A percentile compares a stretch with the other conserved stretches of the same genome.
These are phyloP conservation scores for Catocala sponsa DNA, from an alignment of 2,888 invertebrate species.

Conservation along the genomic window DNA sequence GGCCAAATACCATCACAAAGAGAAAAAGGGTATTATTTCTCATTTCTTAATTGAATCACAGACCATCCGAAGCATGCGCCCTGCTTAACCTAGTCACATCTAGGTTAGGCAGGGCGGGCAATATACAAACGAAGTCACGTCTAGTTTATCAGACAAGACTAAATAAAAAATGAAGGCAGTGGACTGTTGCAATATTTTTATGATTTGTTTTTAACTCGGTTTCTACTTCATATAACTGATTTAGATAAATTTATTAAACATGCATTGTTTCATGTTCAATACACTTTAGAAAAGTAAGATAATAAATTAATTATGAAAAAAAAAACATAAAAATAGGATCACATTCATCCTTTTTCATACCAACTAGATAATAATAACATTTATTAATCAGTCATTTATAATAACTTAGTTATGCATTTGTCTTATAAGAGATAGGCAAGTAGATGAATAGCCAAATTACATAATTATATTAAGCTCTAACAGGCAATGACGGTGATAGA, in stretches of 20 bases:
- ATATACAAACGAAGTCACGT: no score
- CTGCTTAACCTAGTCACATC: no score
- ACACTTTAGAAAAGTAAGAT: neutral
- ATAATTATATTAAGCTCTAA: constrained; percentile 4
- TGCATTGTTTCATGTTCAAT: neutral
- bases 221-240: neutral
- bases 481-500: neutral
- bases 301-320: neutral
- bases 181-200: no score
- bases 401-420: constrained; percentile 25
- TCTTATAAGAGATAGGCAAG: constrained; percentile 5
- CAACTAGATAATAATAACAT: constrained; percentile 2
- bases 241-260: neutral
- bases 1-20: no score
- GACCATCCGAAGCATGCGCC: no score
- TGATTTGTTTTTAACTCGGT: constrained; percentile 4
- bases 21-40: no score
- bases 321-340: neutral
- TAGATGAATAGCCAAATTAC: constrained; percentile 19
- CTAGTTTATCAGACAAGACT: no score
- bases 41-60: no score
- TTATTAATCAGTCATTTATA: constrained; percentile 21
- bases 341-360: constrained; percentile 1
- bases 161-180: no score
- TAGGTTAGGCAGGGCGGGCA: no score